Evolutionary conservation across 2,888 invertebrate species (phyloP), one percentile per base, ranked within the genome.

Genomic region (Molorchus minor): DNA sequence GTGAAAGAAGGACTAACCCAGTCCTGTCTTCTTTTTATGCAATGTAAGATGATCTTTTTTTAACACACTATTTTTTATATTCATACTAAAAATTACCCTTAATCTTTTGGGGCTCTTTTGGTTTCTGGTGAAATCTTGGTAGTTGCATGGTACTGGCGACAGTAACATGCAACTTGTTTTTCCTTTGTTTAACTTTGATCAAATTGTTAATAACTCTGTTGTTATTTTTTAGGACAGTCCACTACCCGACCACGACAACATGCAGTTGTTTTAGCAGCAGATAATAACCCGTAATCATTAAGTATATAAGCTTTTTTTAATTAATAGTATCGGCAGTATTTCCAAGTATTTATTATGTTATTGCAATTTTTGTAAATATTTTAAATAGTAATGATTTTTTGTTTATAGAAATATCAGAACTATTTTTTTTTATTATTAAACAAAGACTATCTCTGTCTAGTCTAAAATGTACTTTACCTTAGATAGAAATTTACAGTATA

Each of bases 1-100:
- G 64, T 64, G 67, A 77, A 83, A 83, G 83, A 70, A 83, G 84
- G 85, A 75, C 77, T 75, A 73, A 64, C 70, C 75, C 73, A 70
- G 75, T 73, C 75, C 76, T 75, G 73, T 76, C 77, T 78, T 77
- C 75, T 73, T 75, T 75, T 72, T 72, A 74, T 74, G 75, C 78
- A 78, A 76, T 79, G 79, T 79, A 79, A 79, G 79, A 75, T 71
- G 67, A 67, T 71, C 68, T 69, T 72, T n/a, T n/a, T 73, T 73
- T 75, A 74, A 74, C 74, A 72, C 70, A 69, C 61, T 57, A 66
- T 58, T 62, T 56, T 62, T 64, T 58, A 62, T 57, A 65, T 66
- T 69, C 66, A 70, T 69, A 71, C 68, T 69, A 68, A 65, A 56
- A 61, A 58, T 61, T 62, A 61, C 58, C 58, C 63, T 65, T 57